Base-by-base conservation (phyloP, 92 coral and sea anemone genomes). In the Chrysogorgia sp. region DNA sequence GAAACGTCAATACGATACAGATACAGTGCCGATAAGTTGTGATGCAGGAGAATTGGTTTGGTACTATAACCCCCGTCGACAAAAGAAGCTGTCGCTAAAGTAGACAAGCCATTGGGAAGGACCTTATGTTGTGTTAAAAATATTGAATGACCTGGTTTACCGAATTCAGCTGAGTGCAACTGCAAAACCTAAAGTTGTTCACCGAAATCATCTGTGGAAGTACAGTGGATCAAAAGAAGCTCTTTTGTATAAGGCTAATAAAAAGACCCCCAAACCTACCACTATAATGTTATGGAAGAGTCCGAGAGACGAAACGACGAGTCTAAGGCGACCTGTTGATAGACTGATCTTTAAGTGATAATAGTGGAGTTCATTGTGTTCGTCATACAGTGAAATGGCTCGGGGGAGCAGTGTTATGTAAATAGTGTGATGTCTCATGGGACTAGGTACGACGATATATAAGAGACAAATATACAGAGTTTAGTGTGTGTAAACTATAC, bases 71-170 rank as follows among this genome's bases (percentile, higher is more conserved):
- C 75, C 56, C 9, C 74, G 74, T 1, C 34, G 23, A n/a, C 19
- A 37, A 40, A 67, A 67, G 26, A 49, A 49, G 41, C 35, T 43
- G 26, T 29, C 49, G 1, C 10, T 12, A 3, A 67, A 67, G 21
- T 43, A 35, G 28, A 67, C 19, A 12, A 34, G 56, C 23, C 32
- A 24, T 21, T 67, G 75, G 75, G 75, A 67, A 67, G 75, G 75
- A 6, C 75, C 75, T 10, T 67, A 37, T 31, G 57, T 67, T 37
- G 57, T 67, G 1, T 3, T 37, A 14, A 67, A 67, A 26, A 29
- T 28, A 15, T 43, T 37, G 33, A 67, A 67, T 49, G 52, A 37
- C 41, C 20, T 67, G 0, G 75, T 67, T 24, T 67, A 67, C 25
- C 13, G 75, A 21, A 40, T 41, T 19, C 14, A 41, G 70, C 43